Evolutionary conservation across 1,140 invertebrate genomes (phyloP).

Genomic region (Ptiloglossa arizonensis): DNA sequence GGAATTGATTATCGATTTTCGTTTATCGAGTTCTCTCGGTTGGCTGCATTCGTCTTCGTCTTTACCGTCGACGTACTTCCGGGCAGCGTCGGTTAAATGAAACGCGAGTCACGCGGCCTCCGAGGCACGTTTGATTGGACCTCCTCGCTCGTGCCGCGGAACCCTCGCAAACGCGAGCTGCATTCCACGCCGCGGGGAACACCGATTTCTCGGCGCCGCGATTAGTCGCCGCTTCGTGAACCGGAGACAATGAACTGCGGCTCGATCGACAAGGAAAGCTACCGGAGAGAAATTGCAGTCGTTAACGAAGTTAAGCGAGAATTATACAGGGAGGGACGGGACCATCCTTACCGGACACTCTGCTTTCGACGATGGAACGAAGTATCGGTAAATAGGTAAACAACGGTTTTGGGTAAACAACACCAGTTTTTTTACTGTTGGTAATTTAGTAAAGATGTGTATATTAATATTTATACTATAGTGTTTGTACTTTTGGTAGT

Average conservation of each 20-base stretch:
- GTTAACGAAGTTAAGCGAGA: not conserved
- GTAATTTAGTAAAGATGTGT: too few species aligned
- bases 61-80: conserved; percentile 29
- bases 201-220: conserved; percentile 17
- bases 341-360: too few species aligned
- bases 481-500: too few species aligned
- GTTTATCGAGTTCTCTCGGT: conserved; percentile 32
- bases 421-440: too few species aligned
- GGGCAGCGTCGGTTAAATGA: not conserved
- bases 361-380: too few species aligned
- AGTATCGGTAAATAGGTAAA: too few species aligned
- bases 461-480: too few species aligned
- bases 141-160: not conserved
- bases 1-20: conserved; percentile 39
- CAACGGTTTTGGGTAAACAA: too few species aligned
- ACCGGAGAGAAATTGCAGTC: too few species aligned
- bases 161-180: conserved; percentile 7
- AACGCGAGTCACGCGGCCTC: conserved; percentile 11
- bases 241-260: conserved; percentile 7
- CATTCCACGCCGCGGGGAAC: not conserved
- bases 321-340: not conserved
- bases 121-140: conserved; percentile 28
- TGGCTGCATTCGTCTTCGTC: conserved; percentile 28
- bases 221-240: not conserved
- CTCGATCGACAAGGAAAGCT: not conserved